Evolutionary conservation across 1,140 invertebrate genomes (phyloP).

Genomic region (Drosophila nigrodunni): DNA sequence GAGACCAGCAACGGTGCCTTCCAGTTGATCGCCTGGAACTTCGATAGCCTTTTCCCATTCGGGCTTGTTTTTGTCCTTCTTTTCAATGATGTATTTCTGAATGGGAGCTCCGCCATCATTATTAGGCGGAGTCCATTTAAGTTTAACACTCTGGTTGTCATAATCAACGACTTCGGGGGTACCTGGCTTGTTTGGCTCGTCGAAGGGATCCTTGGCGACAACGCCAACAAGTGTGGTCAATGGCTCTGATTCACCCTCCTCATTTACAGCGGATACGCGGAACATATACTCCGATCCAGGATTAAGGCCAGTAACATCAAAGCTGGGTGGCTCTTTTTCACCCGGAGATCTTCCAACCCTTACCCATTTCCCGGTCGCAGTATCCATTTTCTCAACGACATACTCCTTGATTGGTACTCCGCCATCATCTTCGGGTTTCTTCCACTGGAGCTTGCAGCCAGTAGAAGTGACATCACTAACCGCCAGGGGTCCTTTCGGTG

Average conservation of each 20-base stretch:
- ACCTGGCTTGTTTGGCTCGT: constrained; percentile 94
- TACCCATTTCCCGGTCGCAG: constrained; percentile 95
- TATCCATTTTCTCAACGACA: constrained; percentile 97
- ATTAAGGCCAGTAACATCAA: constrained; percentile 94
- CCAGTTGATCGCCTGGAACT: constrained; percentile 91
- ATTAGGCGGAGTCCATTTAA: constrained; percentile 97
- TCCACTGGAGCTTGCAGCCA: constrained; percentile 94
- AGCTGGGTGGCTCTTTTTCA: constrained; percentile 90
- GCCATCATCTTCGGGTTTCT: constrained; percentile 96
- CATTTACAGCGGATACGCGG: constrained; percentile 97
- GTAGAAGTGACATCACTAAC: constrained; percentile 94
- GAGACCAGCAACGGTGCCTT: constrained; percentile 93
- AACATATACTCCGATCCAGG: constrained; percentile 98
- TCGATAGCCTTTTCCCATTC: constrained; percentile 97
- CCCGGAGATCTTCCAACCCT: constrained; percentile 91
- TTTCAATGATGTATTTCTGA: constrained; percentile 98
- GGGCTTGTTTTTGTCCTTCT: constrained; percentile 94
- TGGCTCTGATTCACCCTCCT: constrained; percentile 98
- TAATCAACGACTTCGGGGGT: constrained; percentile 96
- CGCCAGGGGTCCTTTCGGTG: constrained; percentile 95
- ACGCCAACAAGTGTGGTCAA: constrained; percentile 93
- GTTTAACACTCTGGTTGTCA: constrained; percentile 95
- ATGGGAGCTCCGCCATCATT: constrained; percentile 97
- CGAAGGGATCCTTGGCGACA: constrained; percentile 98
- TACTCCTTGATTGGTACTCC: constrained; percentile 97